These are phyloP conservation scores for Phortica variegata DNA, from an alignment of 1,140 invertebrate genomes.

Conservation along the genomic window DNA sequence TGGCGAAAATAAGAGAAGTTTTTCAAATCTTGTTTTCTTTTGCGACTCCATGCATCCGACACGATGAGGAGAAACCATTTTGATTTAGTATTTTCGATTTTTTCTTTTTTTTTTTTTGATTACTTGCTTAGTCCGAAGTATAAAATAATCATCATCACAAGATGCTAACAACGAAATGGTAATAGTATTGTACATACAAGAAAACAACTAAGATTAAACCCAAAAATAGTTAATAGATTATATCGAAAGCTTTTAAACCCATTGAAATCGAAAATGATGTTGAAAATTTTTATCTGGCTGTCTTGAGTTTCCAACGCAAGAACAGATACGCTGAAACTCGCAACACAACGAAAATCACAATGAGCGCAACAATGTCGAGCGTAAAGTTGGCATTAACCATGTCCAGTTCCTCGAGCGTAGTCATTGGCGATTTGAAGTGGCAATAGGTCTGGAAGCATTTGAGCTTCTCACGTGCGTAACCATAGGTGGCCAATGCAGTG, in stretches of 20 bases:
- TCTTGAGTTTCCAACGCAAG: slow-evolving; percentile 82
- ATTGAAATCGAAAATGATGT: slow-evolving; percentile 14
- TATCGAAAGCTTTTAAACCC: slow-evolving; percentile 42
- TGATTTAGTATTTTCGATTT: no score
- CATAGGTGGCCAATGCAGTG: slow-evolving; percentile 90
- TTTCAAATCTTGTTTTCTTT: no score
- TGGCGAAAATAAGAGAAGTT: no score
- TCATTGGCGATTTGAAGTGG: slow-evolving; percentile 84
- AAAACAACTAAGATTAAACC: neutral
- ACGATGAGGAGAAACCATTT: no score
- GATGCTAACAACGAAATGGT: neutral
- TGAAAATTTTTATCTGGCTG: slow-evolving; percentile 64
- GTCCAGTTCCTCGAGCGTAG: slow-evolving; percentile 89
- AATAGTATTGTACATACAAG: slow-evolving; percentile 14
- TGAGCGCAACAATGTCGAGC: slow-evolving; percentile 78
- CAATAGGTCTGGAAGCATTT: slow-evolving; percentile 81
- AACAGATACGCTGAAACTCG: slow-evolving; percentile 89
- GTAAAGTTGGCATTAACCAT: slow-evolving; percentile 76
- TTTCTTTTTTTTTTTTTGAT: no score
- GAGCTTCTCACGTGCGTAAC: slow-evolving; percentile 77
- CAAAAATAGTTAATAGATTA: slow-evolving; percentile 6
- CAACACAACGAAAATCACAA: slow-evolving; percentile 85
- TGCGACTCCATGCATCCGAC: no score
- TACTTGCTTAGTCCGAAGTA: no score
- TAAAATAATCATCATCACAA: no score